phyloP scores from a whole-genome alignment of 2,888 invertebrate species.

The Eupithecia pulchellata region DNA sequence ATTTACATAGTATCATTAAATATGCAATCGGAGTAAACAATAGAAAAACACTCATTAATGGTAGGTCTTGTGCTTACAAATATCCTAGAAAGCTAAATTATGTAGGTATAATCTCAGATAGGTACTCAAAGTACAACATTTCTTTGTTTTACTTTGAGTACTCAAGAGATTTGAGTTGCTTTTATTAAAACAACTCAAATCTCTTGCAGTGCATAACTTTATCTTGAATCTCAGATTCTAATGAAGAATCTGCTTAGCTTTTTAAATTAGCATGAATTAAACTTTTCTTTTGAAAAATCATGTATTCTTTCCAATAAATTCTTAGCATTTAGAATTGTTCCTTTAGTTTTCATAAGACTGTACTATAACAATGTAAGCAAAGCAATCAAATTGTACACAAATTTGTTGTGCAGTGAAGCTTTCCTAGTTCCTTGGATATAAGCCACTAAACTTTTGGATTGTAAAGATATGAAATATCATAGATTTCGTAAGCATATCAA shows the following conservation, averaged over 20 bases:
- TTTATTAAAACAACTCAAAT: not conserved
- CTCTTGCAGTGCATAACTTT: not conserved
- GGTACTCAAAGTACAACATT: not conserved
- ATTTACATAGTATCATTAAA: no score
- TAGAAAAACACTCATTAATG: no score
- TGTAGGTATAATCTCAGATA: no score
- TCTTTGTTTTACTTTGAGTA: no score
- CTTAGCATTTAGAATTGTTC: constrained; percentile 4
- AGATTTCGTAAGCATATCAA: constrained; percentile 9
- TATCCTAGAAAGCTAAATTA: no score
- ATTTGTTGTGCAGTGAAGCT: not conserved
- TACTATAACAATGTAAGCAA: not conserved
- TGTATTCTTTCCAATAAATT: not conserved
- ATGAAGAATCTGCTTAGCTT: not conserved
- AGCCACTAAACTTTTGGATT: not conserved
- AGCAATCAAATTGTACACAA: not conserved
- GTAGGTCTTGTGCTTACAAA: no score
- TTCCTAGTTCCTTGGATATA: not conserved
- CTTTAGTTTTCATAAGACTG: not conserved
- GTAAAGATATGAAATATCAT: not conserved
- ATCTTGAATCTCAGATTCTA: not conserved
- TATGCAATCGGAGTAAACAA: no score
- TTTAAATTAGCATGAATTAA: not conserved
- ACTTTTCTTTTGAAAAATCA: not conserved
- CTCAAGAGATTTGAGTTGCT: not conserved